Evolutionary conservation across 2,113 vertebrate species (phyloP).

Genomic region (Tonatia bakeri): DNA sequence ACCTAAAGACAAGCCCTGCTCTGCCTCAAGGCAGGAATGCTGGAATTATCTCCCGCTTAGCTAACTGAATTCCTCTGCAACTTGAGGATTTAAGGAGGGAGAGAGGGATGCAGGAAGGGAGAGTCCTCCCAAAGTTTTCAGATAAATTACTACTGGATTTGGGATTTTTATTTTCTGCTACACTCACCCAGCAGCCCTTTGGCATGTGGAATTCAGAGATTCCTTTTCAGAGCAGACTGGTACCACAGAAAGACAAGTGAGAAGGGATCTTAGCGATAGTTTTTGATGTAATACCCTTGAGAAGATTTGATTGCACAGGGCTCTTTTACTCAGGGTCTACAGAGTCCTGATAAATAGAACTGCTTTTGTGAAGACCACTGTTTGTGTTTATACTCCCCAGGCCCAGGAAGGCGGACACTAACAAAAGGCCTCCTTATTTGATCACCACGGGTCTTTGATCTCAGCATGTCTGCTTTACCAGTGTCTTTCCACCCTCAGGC

Average conservation of each 20-base stretch:
- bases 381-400: slow-evolving; percentile 15
- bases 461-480: background rate
- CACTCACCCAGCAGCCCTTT: background rate
- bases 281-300: slow-evolving; percentile 44
- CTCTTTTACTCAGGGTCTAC: background rate
- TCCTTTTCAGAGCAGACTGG: background rate
- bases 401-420: background rate
- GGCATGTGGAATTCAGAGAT: background rate
- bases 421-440: background rate
- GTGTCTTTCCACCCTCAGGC: background rate
- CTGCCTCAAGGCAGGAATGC: background rate
- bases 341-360: background rate
- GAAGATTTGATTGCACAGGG: background rate
- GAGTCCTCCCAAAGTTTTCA: background rate
- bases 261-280: background rate
- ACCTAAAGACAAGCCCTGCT: background rate
- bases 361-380: background rate
- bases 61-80: background rate
- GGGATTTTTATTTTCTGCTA: background rate
- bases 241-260: background rate
- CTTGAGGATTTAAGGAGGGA: background rate
- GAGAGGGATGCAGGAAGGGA: background rate
- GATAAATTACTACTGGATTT: too few species aligned
- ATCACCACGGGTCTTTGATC: slow-evolving; percentile 35
- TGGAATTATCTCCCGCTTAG: background rate